Conservation (phyloP, 2,113 vertebrate species). For the Motacilla tschutschensis region DNA sequence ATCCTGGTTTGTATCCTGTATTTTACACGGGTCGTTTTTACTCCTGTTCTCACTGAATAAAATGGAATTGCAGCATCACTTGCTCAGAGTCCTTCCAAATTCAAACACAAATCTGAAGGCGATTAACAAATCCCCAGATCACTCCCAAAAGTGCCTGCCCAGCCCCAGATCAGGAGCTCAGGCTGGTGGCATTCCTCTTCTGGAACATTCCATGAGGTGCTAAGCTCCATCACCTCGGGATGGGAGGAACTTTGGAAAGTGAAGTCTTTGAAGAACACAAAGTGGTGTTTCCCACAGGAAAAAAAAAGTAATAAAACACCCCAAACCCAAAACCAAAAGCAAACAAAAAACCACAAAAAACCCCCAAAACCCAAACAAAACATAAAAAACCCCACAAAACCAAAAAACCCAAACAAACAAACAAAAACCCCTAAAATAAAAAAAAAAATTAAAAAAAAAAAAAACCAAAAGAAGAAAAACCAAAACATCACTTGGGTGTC, state of each 20-base stretch:
- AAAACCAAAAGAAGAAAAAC: neutral
- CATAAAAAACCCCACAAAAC: too few relatives aligned
- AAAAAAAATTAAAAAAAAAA: neutral
- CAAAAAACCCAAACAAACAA: neutral
- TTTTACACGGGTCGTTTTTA: neutral
- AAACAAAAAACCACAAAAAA: too few relatives aligned
- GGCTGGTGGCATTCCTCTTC: neutral
- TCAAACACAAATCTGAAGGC: neutral
- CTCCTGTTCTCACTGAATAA: neutral
- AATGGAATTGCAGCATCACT: neutral
- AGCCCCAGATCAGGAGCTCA: neutral
- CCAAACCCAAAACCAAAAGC: too few relatives aligned
- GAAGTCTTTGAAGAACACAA: neutral
- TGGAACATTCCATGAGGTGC: neutral
- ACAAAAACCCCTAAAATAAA: too few relatives aligned
- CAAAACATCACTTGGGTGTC: neutral
- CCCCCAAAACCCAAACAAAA: too few relatives aligned
- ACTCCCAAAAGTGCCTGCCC: neutral
- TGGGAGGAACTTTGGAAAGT: neutral
- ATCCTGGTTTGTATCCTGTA: rapidly evolving
- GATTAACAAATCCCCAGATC: neutral
- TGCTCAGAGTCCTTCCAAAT: neutral
- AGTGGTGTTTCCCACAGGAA: neutral
- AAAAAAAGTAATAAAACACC: neutral
- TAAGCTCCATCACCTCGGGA: neutral